phyloP scores from a whole-genome alignment of 2,888 invertebrate species.

The Andrena chrysosceles region DNA sequence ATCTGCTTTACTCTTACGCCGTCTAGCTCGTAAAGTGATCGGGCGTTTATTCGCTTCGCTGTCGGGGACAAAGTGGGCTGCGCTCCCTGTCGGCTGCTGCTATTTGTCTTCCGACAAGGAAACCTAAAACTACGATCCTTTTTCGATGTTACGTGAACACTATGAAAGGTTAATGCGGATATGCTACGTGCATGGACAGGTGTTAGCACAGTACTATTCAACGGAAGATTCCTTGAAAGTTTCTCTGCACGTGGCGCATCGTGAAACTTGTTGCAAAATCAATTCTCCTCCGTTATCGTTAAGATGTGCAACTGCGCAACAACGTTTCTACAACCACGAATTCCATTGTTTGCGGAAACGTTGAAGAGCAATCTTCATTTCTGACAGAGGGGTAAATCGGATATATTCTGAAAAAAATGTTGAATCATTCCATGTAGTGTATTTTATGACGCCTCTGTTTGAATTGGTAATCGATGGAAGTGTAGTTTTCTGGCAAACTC shows the following conservation, averaged over 20 bases:
- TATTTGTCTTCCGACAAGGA: constrained; percentile 78
- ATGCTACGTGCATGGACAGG: constrained; percentile 53
- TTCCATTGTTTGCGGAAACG: too few relatives aligned
- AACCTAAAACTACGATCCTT: constrained; percentile 76
- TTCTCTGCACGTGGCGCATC: neutral
- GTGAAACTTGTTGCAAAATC: neutral
- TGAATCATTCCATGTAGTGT: too few relatives aligned
- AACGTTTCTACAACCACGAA: too few relatives aligned
- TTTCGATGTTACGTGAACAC: constrained; percentile 68
- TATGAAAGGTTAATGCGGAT: constrained; percentile 73
- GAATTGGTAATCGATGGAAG: neutral
- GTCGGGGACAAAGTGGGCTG: constrained; percentile 80
- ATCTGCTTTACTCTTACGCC: constrained; percentile 65
- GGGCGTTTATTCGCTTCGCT: constrained; percentile 78
- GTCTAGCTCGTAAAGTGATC: constrained; percentile 76
- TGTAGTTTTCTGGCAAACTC: constrained; percentile 27
- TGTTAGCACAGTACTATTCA: constrained; percentile 10
- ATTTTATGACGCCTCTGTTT: too few relatives aligned
- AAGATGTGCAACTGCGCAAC: too few relatives aligned
- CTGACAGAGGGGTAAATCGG: too few relatives aligned
- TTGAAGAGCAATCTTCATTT: too few relatives aligned
- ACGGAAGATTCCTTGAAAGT: constrained; percentile 33
- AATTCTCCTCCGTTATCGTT: neutral
- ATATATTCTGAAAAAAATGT: too few relatives aligned
- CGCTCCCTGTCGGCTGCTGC: constrained; percentile 76